These are phyloP conservation scores for Drosophila jambulina DNA, from an alignment of 1,140 invertebrate genomes.

Conservation along the genomic window DNA sequence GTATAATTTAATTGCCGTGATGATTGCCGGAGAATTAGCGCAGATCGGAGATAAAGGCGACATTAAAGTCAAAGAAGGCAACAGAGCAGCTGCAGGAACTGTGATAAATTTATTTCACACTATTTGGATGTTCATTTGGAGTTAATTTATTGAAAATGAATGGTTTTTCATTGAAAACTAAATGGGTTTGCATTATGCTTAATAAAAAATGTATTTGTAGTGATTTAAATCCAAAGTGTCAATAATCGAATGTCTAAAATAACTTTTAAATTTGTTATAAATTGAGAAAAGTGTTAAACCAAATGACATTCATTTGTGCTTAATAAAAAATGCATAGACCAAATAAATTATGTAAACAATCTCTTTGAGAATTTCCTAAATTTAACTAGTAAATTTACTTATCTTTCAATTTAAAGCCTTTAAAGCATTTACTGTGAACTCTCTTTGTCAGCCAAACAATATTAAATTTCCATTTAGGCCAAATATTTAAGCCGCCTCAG, in stretches of 20 bases:
- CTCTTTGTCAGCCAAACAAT: conserved; percentile 8
- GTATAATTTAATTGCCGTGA: conserved; percentile 70
- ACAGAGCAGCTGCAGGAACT: not conserved
- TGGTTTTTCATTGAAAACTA: not conserved
- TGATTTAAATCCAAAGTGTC: not conserved
- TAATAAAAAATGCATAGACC: not conserved
- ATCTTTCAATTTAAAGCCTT: not conserved
- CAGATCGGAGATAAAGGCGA: conserved; percentile 49
- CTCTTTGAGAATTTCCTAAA: not conserved
- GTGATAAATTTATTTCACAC: conserved; percentile 4
- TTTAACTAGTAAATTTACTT: not conserved
- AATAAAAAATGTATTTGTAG: not conserved
- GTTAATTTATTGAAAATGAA: not conserved
- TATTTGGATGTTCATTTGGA: not conserved
- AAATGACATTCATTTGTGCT: not conserved
- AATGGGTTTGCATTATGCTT: not conserved
- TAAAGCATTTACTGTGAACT: not conserved
- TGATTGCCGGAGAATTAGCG: conserved; percentile 66
- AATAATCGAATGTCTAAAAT: not conserved
- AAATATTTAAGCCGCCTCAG: conserved; percentile 16
- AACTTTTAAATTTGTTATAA: no score
- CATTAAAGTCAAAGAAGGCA: conserved; percentile 12
- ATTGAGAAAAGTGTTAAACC: fast-evolving
- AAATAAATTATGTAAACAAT: not conserved
- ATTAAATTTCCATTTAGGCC: conserved; percentile 38